Evolutionary conservation across 2,113 vertebrate species (phyloP).

Genomic region (Epinephelus moara): DNA sequence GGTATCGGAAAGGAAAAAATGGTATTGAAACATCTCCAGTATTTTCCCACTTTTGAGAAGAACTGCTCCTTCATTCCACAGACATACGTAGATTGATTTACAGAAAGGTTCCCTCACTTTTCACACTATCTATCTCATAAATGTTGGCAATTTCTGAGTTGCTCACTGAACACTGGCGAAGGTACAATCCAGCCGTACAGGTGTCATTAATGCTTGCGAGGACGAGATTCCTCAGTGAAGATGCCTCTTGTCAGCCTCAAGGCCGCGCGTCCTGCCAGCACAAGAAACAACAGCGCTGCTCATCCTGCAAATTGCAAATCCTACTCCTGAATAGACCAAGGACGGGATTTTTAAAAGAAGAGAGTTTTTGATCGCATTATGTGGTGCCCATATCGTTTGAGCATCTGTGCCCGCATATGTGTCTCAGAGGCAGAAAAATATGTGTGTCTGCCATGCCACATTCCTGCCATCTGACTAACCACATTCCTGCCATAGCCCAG

Average conservation of each 20-base stretch:
- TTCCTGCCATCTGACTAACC: constrained; percentile 74
- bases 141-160: constrained; percentile 2
- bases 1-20: too few relatives aligned
- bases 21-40: too few relatives aligned
- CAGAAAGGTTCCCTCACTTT: neutral
- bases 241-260: constrained; percentile 39
- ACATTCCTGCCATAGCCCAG: constrained; percentile 75
- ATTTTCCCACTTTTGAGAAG: too few relatives aligned
- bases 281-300: constrained; percentile 32
- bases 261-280: constrained; percentile 28
- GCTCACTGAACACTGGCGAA: neutral
- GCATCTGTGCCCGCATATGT: constrained; percentile 62
- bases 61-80: constrained; percentile 1
- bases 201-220: constrained; percentile 34
- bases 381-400: constrained; percentile 28
- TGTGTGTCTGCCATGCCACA: constrained; percentile 53
- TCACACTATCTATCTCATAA: constrained; percentile 3
- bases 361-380: constrained; percentile 37
- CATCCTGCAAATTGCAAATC: constrained; percentile 31
- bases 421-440: constrained; percentile 46
- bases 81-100: neutral
- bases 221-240: constrained; percentile 29
- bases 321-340: constrained; percentile 14
- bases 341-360: constrained; percentile 11
- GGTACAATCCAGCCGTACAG: neutral